These are phyloP conservation scores for Ctenomys sociabilis DNA, from an alignment of 2,113 vertebrate genomes.

Conservation along the genomic window DNA sequence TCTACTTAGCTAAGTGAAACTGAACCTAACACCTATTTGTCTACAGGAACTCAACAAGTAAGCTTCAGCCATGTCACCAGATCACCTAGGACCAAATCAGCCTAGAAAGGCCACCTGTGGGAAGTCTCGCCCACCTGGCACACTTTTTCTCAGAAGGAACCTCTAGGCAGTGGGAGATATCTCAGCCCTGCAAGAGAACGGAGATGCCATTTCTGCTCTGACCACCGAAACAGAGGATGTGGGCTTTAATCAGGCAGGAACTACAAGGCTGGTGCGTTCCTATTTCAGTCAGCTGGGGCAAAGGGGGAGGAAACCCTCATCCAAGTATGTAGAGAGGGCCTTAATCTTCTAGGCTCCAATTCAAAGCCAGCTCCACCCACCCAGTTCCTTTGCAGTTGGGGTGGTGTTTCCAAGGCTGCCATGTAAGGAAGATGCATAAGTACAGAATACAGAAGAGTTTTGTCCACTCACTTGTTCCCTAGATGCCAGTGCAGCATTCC, in stretches of 20 bases:
- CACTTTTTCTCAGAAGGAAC: not conserved
- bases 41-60: not conserved
- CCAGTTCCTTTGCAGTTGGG: not conserved
- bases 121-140: rapidly evolving
- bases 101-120: not conserved
- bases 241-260: slow-evolving; percentile 57
- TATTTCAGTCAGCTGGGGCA: not conserved
- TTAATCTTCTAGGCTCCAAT: not conserved
- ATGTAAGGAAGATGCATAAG: not conserved
- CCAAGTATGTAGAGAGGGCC: not conserved
- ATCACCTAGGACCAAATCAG: rapidly evolving
- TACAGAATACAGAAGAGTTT: not conserved
- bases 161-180: not conserved
- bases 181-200: not conserved
- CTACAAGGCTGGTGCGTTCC: not conserved
- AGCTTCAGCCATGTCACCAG: not conserved
- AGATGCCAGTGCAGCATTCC: not conserved
- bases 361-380: not conserved
- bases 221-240: not conserved
- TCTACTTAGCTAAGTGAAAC: not conserved
- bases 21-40: not conserved
- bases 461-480: not conserved
- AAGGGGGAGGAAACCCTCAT: not conserved
- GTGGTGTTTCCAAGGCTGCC: not conserved
- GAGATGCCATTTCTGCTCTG: not conserved